A percentile compares a stretch with the other conserved stretches of the same genome.
These are phyloP conservation scores for Zootoca vivipara DNA, from an alignment of 2,113 vertebrate genomes.

Conservation along the genomic window DNA sequence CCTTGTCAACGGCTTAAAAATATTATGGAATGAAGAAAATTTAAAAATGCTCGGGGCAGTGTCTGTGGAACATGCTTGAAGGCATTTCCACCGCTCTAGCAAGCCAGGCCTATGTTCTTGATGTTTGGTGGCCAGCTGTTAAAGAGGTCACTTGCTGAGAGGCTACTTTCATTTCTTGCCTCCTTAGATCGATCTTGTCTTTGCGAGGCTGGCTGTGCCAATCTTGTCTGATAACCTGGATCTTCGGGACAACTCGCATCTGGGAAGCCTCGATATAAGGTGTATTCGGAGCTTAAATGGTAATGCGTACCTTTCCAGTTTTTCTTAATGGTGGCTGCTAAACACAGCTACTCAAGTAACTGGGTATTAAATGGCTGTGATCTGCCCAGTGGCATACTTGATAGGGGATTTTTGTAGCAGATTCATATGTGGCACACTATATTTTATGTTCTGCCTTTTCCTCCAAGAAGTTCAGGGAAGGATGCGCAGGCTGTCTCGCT, in stretches of 20 bases:
- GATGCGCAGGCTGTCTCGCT: background rate
- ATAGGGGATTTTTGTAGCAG: background rate
- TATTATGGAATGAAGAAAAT: too few relatives aligned
- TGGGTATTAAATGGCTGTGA: conserved; percentile 4
- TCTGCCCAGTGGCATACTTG: background rate
- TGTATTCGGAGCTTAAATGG: conserved; percentile 98
- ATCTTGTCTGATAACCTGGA: conserved; percentile 94
- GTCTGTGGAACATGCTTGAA: background rate
- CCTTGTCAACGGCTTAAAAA: too few relatives aligned
- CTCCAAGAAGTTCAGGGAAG: too few relatives aligned
- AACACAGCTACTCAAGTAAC: background rate
- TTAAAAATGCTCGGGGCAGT: too few relatives aligned
- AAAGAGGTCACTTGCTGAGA: background rate
- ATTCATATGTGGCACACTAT: background rate
- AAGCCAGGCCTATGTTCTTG: too few relatives aligned
- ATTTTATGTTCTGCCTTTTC: background rate
- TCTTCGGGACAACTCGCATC: conserved; percentile 88
- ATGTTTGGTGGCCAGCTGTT: background rate
- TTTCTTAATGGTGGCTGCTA: background rate
- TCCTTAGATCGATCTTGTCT: conserved; percentile 93
- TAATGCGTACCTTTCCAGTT: conserved; percentile 52
- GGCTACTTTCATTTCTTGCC: background rate
- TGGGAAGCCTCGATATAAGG: conserved; percentile 93
- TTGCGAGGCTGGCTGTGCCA: conserved; percentile 90
- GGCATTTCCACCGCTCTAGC: background rate